Evolutionary conservation across 2,797 vertebrate genomes (phyloP), one percentile per base, ranked within the genome.

Genomic region (Threskiornis aethiopicus): DNA sequence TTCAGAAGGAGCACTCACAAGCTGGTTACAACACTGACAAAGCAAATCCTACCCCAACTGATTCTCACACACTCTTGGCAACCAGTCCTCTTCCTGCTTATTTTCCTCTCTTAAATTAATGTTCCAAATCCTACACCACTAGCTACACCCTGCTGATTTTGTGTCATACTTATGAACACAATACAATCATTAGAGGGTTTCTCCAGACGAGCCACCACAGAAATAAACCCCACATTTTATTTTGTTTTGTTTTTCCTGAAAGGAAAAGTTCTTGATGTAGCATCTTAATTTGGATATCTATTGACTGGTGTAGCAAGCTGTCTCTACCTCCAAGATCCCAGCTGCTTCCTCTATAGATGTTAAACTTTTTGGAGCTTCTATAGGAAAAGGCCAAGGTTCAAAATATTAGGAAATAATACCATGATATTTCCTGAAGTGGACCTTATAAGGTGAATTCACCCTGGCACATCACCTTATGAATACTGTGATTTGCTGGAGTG

Each of bases 1-100:
- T 88, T 84, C 69, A 83, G 55, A 70, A 73, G 72, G 24, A 85
- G 52, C 61, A 22, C 57, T 87, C 55, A 14, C 26, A 83, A 64
- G 6, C 47, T 84, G 51, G 33, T 59, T 73, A 73, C 75, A 89
- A 44, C 59, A 61, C 67, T n/a, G 59, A 91, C 84, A 92, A 85
- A 85, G 89, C 61, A 93, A 85, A 93, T 75, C 67, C 81, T 84
- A 42, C 20, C 16, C 46, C 42, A 76, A 10, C 8, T 21, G 66
- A 65, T 79, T 91, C 67, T 89, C 64, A 83, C 64, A 75, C 31
- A 67, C 13, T n/a, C 82, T 49, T 91, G 77, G 70, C 73, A 82
- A 93, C 21, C n/a, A 55, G 54, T 51, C 90, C n/a, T 88, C 49
- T 71, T 90, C 89, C 83, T 86, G 82, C 54, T 91, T 94, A 72